Evolutionary conservation across 2,797 vertebrate species (phyloP).

Genomic region (Bothrops alternatus): DNA sequence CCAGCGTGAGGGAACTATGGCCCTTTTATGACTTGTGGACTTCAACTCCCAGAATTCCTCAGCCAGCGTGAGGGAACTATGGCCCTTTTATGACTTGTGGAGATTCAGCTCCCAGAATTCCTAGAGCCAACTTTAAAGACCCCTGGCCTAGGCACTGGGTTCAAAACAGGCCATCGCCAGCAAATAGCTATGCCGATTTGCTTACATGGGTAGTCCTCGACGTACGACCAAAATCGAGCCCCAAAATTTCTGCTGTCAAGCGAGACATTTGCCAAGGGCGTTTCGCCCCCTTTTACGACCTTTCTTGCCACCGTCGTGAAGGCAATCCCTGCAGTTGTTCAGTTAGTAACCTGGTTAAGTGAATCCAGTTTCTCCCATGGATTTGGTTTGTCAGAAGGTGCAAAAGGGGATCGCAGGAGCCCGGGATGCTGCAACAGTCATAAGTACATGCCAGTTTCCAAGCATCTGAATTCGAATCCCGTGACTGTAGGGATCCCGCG

Average conservation of each 20-base stretch:
- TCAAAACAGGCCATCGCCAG: not conserved
- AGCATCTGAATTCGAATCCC: not conserved
- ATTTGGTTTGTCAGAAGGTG: not conserved
- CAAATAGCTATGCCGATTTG: not conserved
- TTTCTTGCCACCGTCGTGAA: no score
- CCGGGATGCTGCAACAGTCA: not conserved
- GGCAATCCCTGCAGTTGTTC: not conserved
- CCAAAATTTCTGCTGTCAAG: not conserved
- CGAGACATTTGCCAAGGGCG: not conserved
- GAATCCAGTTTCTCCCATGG: not conserved
- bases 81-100: no score
- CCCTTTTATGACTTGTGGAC: no score
- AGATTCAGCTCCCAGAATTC: no score
- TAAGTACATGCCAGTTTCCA: not conserved
- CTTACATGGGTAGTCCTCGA: no score
- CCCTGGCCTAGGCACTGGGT: no score
- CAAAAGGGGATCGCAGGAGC: not conserved
- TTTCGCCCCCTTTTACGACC: no score
- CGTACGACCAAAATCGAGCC: no score
- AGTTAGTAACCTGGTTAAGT: not conserved
- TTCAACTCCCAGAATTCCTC: no score
- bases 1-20: no score
- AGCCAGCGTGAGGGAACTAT: no score
- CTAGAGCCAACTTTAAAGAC: no score
- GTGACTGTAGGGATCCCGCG: accelerated